phyloP scores from a whole-genome alignment of 2,888 invertebrate species.

The Liopterus haemorrhoidalis region DNA sequence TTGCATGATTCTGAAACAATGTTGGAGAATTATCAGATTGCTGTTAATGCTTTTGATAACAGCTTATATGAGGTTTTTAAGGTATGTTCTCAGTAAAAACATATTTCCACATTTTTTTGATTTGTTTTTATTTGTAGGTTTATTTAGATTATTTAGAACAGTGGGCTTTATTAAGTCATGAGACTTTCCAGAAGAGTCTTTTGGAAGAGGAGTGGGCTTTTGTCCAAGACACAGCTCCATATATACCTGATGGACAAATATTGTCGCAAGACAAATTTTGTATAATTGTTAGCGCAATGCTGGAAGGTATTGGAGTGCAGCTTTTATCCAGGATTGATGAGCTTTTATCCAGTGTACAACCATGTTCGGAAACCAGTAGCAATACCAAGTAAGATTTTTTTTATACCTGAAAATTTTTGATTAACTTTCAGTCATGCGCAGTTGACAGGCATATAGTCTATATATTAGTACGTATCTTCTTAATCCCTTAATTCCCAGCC shows the following conservation, averaged over 20 bases:
- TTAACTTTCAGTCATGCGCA: too few relatives aligned
- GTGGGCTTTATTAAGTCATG: slow-evolving; percentile 68
- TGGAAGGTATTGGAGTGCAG: slow-evolving; percentile 47
- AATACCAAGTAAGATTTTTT: slow-evolving; percentile 39
- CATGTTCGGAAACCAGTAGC: slow-evolving; percentile 38
- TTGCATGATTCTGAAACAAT: slow-evolving; percentile 48
- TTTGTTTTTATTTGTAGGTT: slow-evolving; percentile 53
- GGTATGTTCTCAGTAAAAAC: slow-evolving; percentile 48
- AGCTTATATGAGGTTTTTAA: slow-evolving; percentile 70
- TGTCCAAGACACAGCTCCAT: slow-evolving; percentile 69
- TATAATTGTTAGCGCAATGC: slow-evolving; percentile 47
- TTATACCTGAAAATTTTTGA: too few relatives aligned
- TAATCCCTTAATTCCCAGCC: not conserved
- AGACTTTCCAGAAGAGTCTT: slow-evolving; percentile 63
- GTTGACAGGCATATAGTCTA: slow-evolving; percentile 31
- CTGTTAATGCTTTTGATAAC: slow-evolving; percentile 67
- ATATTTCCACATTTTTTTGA: slow-evolving; percentile 8
- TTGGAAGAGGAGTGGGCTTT: slow-evolving; percentile 87
- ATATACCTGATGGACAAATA: slow-evolving; percentile 67
- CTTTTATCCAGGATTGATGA: slow-evolving; percentile 47
- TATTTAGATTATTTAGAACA: slow-evolving; percentile 82
- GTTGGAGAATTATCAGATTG: slow-evolving; percentile 51
- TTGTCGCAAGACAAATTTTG: slow-evolving; percentile 74
- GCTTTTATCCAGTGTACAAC: slow-evolving; percentile 36
- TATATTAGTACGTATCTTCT: not conserved